Evolutionary conservation across 1,140 invertebrate genomes (phyloP), one percentile per base, ranked within the genome.

Genomic region (Brachionus paranguensis): DNA sequence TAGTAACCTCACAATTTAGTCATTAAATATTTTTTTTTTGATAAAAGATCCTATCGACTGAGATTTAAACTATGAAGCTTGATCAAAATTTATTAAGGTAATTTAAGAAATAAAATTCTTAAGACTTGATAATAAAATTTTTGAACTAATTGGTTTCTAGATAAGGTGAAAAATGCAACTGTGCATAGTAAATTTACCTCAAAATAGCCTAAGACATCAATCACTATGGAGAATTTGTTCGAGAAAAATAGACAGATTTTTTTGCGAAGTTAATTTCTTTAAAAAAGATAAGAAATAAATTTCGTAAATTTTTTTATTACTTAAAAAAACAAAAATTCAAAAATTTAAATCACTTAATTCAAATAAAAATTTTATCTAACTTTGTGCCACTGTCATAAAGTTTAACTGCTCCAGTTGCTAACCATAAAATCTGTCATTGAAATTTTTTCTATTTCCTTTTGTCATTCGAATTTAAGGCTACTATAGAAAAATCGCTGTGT

Each of bases 341-440:
- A 76, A 29, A 74, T 24, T 47, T 76, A 17, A 76, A 45, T 45
- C 43, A 27, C 12, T 50, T 76, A 14, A 50, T 76, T 50, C 1
- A 76, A 76, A 76, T 50, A 50, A 50, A 24, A 24, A 45, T 14
- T 76, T 76, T 50, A 50, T 47, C 72, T 50, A 50, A 27, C 27
- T 74, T 53, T 50, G 3, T 37, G 45, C 72, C 72, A 76, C 45
- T 53, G 72, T 76, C 72, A 50, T 76, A 76, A 50, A 76, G 17
- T 41, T 43, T 37, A 41, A 72, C 68, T 72, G 37, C 33, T 20
- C 33, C 20, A 76, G 45, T 47, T 76, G 47, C 41, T 76, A 50
- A 47, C 20, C 47, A 76, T 76, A 76, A 76, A 76, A 76, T 50
- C 45, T 76, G 72, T 76, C 72, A 76, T 76, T 76, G 72, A 76